Evolutionary conservation across 2,888 invertebrate species (phyloP), one percentile per base, ranked within the genome.

Genomic region (Masnerella sp.): DNA sequence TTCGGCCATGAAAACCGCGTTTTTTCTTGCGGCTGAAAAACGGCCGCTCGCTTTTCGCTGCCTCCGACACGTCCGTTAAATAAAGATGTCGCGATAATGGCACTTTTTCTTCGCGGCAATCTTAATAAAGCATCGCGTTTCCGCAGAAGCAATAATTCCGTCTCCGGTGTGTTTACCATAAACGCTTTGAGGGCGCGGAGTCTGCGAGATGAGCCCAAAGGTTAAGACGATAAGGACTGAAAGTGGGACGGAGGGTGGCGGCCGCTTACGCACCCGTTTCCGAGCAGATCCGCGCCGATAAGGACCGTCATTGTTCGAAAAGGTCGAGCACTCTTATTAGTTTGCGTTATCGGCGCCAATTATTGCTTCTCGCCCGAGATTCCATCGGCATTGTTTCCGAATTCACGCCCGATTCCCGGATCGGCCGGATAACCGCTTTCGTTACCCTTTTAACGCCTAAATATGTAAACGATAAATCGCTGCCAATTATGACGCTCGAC

Each of bases 101-200:
- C 59, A 64, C 62, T 52, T 69, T 69, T 59, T 52, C 70, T 71
- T 68, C 42, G 62, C 56, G 54, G 59, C 65, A 65, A 74, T 69
- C 74, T 70, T 65, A 70, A 67, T 67, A 67, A 75, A 75, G 70
- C 58, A 62, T 62, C 70, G 70, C 47, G 67, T 67, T 71, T 62
- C 67, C 75, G 71, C 68, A 52, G 45, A 75, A 58, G 75, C 64
- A 75, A 75, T 67, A 75, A 75, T 71, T 75, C 67, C 52, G 67
- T 71, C 70, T 68, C 61, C 71, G 62, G 70, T 52, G 74, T 74
- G 70, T 74, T 74, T 75, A 71, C 62, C 70, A 75, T 75, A 75
- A 75, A 51, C 71, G 75, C 74, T 74, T 64, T 56, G 62, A 43
- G 40, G 36, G 42, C 61, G 69, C 34, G 69, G 61, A 47, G 30